Conservation (phyloP, 2,113 vertebrate genomes). For the Patagioenas fasciata region DNA sequence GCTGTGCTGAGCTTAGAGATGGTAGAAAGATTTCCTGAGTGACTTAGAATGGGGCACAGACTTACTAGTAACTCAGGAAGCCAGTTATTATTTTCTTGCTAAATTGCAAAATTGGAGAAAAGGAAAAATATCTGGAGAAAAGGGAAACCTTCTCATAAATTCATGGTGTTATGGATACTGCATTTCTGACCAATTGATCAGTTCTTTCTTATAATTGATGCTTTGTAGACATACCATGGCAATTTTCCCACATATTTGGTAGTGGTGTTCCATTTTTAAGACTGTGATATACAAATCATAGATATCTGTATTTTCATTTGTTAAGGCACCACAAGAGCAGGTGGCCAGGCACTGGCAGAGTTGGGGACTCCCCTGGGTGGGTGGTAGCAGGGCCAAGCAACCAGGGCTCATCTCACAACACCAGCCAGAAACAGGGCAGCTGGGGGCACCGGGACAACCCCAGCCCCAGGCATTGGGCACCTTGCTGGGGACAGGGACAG, state of each 20-base stretch:
- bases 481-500: fast-evolving
- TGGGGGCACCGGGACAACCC: too few relatives aligned
- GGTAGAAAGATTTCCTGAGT: neutral
- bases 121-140: neutral
- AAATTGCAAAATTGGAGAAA: neutral
- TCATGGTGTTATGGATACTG: neutral
- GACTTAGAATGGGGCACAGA: neutral
- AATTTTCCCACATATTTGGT: neutral
- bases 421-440: too few relatives aligned
- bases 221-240: neutral
- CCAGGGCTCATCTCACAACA: fast-evolving
- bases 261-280: neutral
- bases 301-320: neutral
- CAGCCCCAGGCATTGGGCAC: too few relatives aligned
- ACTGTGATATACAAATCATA: neutral
- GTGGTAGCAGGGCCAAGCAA: neutral
- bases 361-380: fast-evolving
- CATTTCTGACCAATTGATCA: neutral
- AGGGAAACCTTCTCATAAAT: neutral
- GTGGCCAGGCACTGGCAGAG: fast-evolving
- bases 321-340: neutral
- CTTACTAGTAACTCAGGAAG: neutral
- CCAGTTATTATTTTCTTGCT: neutral
- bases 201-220: neutral
- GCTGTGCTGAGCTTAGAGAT: neutral